Conservation (phyloP, 2,888 invertebrate species). For the Allophyes oxyacanthae region DNA sequence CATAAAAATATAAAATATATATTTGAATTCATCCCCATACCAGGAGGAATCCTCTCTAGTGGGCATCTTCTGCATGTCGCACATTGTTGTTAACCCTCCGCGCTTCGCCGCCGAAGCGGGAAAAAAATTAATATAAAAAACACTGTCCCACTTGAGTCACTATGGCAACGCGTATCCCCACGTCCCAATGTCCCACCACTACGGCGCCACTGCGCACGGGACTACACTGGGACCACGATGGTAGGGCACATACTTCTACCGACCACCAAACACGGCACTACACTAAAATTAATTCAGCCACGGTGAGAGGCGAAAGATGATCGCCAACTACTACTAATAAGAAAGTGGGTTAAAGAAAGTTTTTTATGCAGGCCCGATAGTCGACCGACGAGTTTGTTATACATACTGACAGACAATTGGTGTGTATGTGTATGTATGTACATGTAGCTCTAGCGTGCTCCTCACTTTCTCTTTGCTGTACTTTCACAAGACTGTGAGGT, state of each 20-base stretch:
- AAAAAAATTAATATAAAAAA: constrained; percentile 71
- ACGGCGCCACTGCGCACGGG: constrained; percentile 78
- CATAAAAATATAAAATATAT: constrained; percentile 30
- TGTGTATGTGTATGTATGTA: constrained; percentile 68
- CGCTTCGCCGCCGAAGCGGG: constrained; percentile 68
- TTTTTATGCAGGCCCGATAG: constrained; percentile 80
- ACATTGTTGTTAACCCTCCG: constrained; percentile 71
- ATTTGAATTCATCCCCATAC: constrained; percentile 69
- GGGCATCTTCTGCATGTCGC: constrained; percentile 87
- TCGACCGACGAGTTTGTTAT: constrained; percentile 78
- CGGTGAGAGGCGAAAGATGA: constrained; percentile 84
- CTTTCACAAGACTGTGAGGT: constrained; percentile 85
- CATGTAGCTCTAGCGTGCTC: constrained; percentile 77
- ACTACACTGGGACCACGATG: constrained; percentile 80
- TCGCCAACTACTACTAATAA: constrained; percentile 73
- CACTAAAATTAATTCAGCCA: constrained; percentile 79
- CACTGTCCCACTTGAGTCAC: constrained; percentile 80
- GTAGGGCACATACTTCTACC: constrained; percentile 86
- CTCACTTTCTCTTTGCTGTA: constrained; percentile 88
- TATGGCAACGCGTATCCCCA: constrained; percentile 75
- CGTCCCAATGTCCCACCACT: constrained; percentile 82
- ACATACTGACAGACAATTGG: constrained; percentile 70
- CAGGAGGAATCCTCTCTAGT: constrained; percentile 83
- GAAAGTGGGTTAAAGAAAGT: constrained; percentile 90
- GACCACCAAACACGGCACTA: constrained; percentile 79